Percentiles rank a stretch among this genome's conserved stretches.
phyloP scores from a whole-genome alignment of 2,113 vertebrate species.

The Hippopotamus amphibius region DNA sequence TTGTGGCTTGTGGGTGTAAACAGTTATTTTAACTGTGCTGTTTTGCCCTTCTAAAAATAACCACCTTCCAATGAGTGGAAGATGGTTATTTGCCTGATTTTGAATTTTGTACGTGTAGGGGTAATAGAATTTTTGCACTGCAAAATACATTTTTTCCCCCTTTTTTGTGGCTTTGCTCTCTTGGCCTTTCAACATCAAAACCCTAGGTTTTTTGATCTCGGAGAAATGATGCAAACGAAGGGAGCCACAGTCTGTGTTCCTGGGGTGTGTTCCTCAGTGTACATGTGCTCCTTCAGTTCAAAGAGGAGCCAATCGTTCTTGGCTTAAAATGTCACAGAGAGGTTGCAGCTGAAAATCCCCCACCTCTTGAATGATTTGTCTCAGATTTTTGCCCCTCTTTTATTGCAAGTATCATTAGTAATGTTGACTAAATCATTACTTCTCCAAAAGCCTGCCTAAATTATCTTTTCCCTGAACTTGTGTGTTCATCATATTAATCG shows the following conservation, averaged over 20 bases:
- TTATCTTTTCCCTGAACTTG: not conserved
- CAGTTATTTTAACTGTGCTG: not conserved
- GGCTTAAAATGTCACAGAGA: not conserved
- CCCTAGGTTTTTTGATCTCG: not conserved
- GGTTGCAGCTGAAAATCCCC: not conserved
- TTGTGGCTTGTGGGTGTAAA: not conserved
- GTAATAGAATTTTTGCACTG: not conserved
- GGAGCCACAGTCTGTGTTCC: not conserved
- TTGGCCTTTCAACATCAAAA: not conserved
- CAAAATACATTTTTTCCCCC: not conserved
- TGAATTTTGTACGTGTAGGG: not conserved
- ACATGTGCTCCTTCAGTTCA: not conserved
- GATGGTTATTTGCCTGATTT: not conserved
- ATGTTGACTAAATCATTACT: conserved; percentile 5
- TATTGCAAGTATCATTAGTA: not conserved
- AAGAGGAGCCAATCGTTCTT: not conserved
- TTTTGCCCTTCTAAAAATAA: not conserved
- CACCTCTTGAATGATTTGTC: not conserved
- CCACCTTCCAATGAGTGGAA: not conserved
- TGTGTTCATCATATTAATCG: not conserved
- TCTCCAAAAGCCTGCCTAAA: not conserved
- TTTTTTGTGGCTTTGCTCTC: not conserved
- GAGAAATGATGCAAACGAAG: not conserved
- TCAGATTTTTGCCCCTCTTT: not conserved
- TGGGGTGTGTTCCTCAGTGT: not conserved